Base-by-base conservation (phyloP, 1,140 invertebrate genomes). In the Homalodisca vitripennis region DNA sequence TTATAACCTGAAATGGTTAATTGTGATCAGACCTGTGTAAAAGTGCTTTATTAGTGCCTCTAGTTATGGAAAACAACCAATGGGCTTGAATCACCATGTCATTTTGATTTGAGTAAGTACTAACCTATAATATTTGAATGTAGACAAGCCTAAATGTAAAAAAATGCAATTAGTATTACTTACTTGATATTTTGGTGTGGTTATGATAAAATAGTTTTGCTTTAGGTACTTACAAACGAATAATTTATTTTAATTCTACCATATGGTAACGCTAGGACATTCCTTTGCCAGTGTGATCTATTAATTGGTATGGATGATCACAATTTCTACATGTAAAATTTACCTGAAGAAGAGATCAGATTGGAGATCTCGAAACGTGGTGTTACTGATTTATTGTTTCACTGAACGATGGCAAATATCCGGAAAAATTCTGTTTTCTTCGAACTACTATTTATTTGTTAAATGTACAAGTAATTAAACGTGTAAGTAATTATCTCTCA, bases 231-330 rank as follows among this genome's bases (percentile, higher is more conserved):
- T 26, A 17, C 51, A 20, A 55, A 12, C 51, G 17, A 17, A 55
- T 41, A 55, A 20, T 55, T 17, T 55, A 6, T 55, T 60, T 60
- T 31, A n/a, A 3, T 60, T 20, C 29, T 60, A 27, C 55, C 55
- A 60, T 60, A 60, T 60, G 55, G 55, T 27, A 60, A 60, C 29
- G 12, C 55, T 60, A 60, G 55, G 55, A 12, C 26, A 60, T 60
- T 60, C 12, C 29, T 27, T 27, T 60, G n/a, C 55, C 55, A 51
- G 22, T 17, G 34, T n/a, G n/a, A n/a, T n/a, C n/a, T n/a, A n/a
- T n/a, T n/a, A n/a, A n/a, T n/a, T n/a, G n/a, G n/a, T n/a, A n/a
- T n/a, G n/a, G n/a, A n/a, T n/a, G n/a, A n/a, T n/a, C n/a, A n/a
- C n/a, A n/a, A n/a, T n/a, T n/a, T n/a, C n/a, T n/a, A n/a, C n/a